Percentiles rank a stretch among this genome's conserved stretches.
phyloP scores from a whole-genome alignment of 2,888 invertebrate species.

The Monoplex corrugatus region DNA sequence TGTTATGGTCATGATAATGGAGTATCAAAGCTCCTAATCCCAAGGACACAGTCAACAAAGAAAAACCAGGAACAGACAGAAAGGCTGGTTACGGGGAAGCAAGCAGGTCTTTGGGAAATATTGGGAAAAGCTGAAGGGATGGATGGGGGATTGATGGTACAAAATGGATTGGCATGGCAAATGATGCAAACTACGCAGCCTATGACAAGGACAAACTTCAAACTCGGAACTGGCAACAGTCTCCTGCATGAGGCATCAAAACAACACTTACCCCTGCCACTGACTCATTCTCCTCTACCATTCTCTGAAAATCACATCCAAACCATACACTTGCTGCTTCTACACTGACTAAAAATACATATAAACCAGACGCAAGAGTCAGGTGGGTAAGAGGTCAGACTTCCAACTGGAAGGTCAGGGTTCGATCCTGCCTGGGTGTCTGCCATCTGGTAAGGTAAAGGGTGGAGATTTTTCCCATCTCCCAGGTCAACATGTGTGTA shows the following conservation, averaged over 20 bases:
- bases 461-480: too few relatives aligned
- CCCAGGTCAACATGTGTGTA: too few relatives aligned
- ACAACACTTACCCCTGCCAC: constrained; percentile 46
- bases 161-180: neutral
- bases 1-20: too few relatives aligned
- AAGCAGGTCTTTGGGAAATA: neutral
- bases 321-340: neutral
- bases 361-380: too few relatives aligned
- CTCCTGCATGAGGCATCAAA: neutral
- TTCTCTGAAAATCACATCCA: constrained; percentile 39
- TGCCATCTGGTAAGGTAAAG: too few relatives aligned
- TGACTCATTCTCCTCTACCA: constrained; percentile 44
- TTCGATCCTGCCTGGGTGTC: too few relatives aligned
- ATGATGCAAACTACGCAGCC: neutral
- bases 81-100: neutral
- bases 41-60: too few relatives aligned
- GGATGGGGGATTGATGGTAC: neutral
- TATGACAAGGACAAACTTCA: neutral
- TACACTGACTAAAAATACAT: too few relatives aligned
- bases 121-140: neutral
- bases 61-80: neutral
- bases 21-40: too few relatives aligned
- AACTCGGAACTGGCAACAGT: neutral
- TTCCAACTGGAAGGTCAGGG: too few relatives aligned
- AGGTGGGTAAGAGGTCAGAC: too few relatives aligned